phyloP scores from a whole-genome alignment of 2,797 vertebrate genomes.

The Sarcophilus harrisii region DNA sequence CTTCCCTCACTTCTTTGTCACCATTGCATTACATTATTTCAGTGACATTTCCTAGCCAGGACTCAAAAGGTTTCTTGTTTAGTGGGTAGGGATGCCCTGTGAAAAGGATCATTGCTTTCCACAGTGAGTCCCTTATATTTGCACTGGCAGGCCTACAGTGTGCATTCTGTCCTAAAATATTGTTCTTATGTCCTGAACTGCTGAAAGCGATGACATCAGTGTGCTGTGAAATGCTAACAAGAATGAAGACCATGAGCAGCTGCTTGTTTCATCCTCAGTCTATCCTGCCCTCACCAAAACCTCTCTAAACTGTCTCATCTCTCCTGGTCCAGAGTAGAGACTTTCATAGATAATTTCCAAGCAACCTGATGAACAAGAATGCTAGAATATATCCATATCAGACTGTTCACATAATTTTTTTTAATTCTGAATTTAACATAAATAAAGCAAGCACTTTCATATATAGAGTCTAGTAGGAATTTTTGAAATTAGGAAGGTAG shows the following conservation, averaged over 20 bases:
- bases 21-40: not conserved
- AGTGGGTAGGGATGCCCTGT: not conserved
- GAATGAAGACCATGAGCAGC: not conserved
- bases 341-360: not conserved
- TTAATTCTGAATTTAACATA: too few relatives aligned
- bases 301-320: not conserved
- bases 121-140: not conserved
- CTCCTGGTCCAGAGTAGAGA: not conserved
- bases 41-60: not conserved
- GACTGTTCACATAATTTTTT: not conserved
- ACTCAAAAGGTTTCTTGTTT: not conserved
- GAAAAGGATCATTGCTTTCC: not conserved
- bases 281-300: not conserved
- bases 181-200: not conserved
- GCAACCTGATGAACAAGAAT: not conserved
- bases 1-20: not conserved
- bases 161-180: not conserved
- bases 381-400: not conserved
- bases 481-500: too few relatives aligned
- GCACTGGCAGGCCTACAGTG: not conserved
- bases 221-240: not conserved
- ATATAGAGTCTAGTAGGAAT: too few relatives aligned
- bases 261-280: not conserved
- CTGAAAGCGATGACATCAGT: not conserved
- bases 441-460: too few relatives aligned